Conservation (phyloP, 2,797 vertebrate genomes). For the Gadopsis marmoratus region DNA sequence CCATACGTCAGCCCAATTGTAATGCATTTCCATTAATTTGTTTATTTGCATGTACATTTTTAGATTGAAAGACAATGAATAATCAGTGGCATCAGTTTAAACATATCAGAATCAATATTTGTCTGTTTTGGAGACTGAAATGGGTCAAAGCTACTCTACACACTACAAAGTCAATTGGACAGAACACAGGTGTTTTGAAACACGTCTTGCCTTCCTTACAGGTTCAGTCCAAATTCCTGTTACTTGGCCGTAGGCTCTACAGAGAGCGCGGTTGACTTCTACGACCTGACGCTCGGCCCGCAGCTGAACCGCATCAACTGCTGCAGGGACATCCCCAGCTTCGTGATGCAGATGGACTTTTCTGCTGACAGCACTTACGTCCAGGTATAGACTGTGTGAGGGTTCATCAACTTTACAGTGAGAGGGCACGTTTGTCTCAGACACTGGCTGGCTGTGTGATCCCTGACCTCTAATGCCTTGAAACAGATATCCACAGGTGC, state of each 20-base stretch:
- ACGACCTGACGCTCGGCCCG: slow-evolving; percentile 93
- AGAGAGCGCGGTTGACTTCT: slow-evolving; percentile 96
- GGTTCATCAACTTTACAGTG: not conserved
- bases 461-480: slow-evolving; percentile 19
- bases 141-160: not conserved
- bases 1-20: not conserved
- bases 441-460: not conserved
- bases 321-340: slow-evolving; percentile 96
- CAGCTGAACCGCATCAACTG: slow-evolving; percentile 95
- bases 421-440: not conserved
- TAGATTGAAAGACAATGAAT: not conserved
- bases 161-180: not conserved
- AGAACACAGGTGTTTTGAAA: not conserved
- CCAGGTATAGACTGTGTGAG: slow-evolving; percentile 72
- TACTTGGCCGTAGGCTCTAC: slow-evolving; percentile 95
- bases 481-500: slow-evolving; percentile 95
- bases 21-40: not conserved
- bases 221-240: slow-evolving; percentile 96
- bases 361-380: slow-evolving; percentile 90
- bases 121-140: not conserved
- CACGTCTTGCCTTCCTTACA: slow-evolving; percentile 56
- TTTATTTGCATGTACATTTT: not conserved
- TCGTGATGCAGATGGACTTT: slow-evolving; percentile 98
- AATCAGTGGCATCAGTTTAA: not conserved
- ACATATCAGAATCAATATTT: not conserved